Percentiles rank a stretch among this genome's conserved stretches.
Conservation (phyloP, 2,113 vertebrate species). For the Limanda limanda region DNA sequence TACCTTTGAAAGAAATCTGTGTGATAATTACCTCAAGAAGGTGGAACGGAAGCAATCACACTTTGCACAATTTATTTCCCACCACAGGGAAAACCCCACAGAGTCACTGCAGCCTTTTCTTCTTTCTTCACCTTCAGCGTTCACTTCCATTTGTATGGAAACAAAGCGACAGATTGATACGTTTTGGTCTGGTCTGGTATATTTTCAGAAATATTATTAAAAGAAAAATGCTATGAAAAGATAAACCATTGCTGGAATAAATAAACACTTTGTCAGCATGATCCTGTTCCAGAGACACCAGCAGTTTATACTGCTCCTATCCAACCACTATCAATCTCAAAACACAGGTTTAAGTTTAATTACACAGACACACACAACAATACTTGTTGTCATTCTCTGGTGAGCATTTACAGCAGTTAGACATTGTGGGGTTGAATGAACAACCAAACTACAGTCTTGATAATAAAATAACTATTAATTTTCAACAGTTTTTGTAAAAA, state of each 20-base stretch:
- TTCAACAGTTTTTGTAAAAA: too few species aligned
- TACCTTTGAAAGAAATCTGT: conserved; percentile 77
- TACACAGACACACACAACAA: too few species aligned
- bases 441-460: background rate
- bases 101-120: conserved; percentile 41
- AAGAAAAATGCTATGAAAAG: conserved; percentile 1
- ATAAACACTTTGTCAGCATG: background rate
- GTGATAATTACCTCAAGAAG: conserved; percentile 80
- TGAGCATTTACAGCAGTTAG: background rate
- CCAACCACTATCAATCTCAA: background rate
- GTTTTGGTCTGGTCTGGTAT: conserved; percentile 1
- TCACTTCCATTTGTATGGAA: conserved; percentile 25
- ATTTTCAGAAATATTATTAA: conserved; percentile 42
- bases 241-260: conserved; percentile 18
- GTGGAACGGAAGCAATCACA: conserved; percentile 77
- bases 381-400: too few species aligned
- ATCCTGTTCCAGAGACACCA: background rate
- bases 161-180: conserved; percentile 4
- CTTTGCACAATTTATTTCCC: conserved; percentile 70
- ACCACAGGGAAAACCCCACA: conserved; percentile 74
- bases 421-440: background rate
- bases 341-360: background rate
- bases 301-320: background rate
- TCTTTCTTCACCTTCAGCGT: conserved; percentile 52
- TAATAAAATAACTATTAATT: too few species aligned